Evolutionary conservation across 2,113 vertebrate genomes (phyloP).

Genomic region (Notiomystis cincta): DNA sequence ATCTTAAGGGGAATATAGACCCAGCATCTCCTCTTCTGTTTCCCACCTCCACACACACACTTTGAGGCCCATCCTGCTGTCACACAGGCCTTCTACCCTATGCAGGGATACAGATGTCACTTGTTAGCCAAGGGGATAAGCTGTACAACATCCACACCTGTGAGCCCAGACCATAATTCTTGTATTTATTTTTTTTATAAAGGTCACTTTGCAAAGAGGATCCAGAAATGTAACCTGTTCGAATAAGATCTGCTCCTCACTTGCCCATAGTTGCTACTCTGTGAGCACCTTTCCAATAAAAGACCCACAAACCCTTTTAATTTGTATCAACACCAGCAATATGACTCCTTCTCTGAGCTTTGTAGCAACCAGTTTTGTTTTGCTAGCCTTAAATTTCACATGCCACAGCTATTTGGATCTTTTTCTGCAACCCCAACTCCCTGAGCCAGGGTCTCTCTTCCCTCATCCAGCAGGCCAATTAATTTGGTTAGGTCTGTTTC

Average conservation of each 20-base stretch:
- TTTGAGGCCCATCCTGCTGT: background rate
- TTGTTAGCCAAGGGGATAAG: background rate
- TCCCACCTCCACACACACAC: background rate
- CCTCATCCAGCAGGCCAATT: background rate
- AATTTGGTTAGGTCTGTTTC: background rate
- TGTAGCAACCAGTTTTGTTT: background rate
- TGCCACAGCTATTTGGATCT: background rate
- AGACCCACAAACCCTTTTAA: rapidly evolving
- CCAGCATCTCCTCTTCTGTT: background rate
- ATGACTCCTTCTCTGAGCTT: background rate
- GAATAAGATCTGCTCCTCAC: background rate
- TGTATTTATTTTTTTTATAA: background rate
- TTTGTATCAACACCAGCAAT: background rate
- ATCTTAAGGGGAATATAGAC: background rate
- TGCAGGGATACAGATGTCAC: rapidly evolving
- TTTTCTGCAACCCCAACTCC: background rate
- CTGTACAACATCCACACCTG: background rate
- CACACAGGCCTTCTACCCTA: background rate
- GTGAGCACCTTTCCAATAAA: background rate
- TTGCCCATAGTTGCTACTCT: background rate
- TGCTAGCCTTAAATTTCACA: background rate
- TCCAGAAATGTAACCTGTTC: background rate
- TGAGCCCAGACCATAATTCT: background rate
- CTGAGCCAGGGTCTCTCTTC: background rate
- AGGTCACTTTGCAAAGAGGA: background rate